These are phyloP conservation scores for Pipistrellus nathusii DNA, from an alignment of 2,797 vertebrate genomes.

Conservation along the genomic window DNA sequence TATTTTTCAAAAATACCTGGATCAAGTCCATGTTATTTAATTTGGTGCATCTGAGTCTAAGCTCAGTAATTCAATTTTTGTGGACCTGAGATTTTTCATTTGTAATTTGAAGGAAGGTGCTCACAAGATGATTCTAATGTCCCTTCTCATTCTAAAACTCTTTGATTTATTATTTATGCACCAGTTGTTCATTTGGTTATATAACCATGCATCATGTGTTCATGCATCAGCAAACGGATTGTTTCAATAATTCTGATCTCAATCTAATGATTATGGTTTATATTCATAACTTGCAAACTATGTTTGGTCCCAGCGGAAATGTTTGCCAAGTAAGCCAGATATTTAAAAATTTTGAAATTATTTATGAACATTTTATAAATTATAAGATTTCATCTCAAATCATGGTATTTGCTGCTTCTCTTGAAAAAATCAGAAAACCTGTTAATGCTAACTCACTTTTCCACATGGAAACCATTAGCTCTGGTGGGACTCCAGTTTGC, in stretches of 20 bases:
- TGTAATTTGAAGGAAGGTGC: neutral
- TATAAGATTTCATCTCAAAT: neutral
- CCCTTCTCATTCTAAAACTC: conserved; percentile 48
- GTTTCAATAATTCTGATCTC: neutral
- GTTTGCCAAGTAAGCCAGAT: neutral
- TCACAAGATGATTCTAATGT: neutral
- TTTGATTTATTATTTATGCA: conserved; percentile 44
- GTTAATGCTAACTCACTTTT: neutral
- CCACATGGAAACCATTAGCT: neutral
- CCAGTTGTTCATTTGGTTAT: conserved; percentile 46
- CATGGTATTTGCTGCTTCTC: neutral
- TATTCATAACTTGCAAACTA: neutral
- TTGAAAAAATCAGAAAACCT: neutral
- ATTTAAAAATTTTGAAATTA: conserved; percentile 4
- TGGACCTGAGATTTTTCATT: neutral
- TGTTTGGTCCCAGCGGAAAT: neutral
- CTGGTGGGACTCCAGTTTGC: neutral
- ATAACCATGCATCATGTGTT: conserved; percentile 21
- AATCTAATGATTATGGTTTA: neutral
- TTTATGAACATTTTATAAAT: conserved; percentile 15
- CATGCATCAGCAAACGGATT: neutral
- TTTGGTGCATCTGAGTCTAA: conserved; percentile 27
- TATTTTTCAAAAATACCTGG: neutral
- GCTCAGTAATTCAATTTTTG: neutral
- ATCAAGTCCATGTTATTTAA: conserved; percentile 4